Evolutionary conservation across 1,140 invertebrate genomes (phyloP).

Genomic region (Ceratina japonica): DNA sequence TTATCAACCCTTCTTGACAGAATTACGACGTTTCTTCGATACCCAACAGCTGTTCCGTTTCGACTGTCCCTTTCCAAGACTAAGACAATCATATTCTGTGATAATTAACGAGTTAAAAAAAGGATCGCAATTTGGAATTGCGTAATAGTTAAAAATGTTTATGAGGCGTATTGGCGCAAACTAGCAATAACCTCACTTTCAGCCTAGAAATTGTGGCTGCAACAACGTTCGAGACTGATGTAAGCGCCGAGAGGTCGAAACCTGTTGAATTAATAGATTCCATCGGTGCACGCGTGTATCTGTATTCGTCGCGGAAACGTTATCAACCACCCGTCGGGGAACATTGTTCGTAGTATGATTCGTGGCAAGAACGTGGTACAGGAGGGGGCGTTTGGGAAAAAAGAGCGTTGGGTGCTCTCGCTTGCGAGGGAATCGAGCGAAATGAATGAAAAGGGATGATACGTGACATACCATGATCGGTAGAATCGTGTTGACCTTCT

Average conservation of each 20-base stretch:
- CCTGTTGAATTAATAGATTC: neutral
- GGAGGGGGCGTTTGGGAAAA: conserved; percentile 35
- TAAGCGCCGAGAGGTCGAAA: neutral
- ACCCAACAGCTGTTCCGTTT: neutral
- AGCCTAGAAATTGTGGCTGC: neutral
- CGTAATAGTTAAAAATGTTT: conserved; percentile 46
- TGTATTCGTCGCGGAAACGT: neutral
- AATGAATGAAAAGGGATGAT: conserved; percentile 30
- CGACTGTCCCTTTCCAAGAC: too few species aligned
- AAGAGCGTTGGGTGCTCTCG: neutral
- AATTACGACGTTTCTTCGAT: too few species aligned
- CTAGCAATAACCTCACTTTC: conserved; percentile 61
- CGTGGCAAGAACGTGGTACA: conserved; percentile 16
- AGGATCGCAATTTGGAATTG: conserved; percentile 24
- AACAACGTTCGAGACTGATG: neutral
- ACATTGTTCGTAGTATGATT: neutral
- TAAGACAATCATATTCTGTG: neutral
- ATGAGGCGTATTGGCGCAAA: conserved; percentile 34
- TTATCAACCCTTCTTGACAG: neutral
- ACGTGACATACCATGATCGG: conserved; percentile 73
- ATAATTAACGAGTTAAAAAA: neutral
- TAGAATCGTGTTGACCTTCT: conserved; percentile 74
- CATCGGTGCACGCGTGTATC: neutral
- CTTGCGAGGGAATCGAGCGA: neutral
- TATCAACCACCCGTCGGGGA: too few species aligned